Conservation (phyloP, 2,888 invertebrate species). For the Campoplex capitator region DNA sequence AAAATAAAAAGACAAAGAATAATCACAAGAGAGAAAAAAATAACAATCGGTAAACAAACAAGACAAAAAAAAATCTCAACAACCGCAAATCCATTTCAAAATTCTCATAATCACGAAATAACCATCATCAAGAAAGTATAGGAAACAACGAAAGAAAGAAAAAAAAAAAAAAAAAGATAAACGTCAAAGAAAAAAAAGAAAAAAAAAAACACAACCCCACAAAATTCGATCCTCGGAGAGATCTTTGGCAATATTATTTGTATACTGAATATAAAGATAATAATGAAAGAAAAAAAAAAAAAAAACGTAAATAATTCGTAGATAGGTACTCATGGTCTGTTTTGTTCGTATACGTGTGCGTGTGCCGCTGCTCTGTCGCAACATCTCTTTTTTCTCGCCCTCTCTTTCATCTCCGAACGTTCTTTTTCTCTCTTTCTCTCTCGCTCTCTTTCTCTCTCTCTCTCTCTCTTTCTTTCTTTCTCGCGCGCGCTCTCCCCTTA, state of each 20-base stretch:
- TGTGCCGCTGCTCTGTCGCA: conserved; percentile 80
- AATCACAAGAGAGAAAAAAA: conserved; percentile 74
- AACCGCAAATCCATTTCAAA: conserved; percentile 82
- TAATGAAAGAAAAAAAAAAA: conserved; percentile 60
- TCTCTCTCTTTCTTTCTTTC: conserved; percentile 30
- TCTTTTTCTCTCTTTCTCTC: conserved; percentile 41
- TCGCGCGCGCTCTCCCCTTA: conserved; percentile 49
- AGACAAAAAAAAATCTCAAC: conserved; percentile 79
- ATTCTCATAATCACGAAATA: conserved; percentile 79
- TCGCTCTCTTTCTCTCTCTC: conserved; percentile 65
- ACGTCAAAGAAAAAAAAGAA: conserved; percentile 76
- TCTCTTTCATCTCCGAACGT: conserved; percentile 69
- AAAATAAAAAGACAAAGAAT: conserved; percentile 73
- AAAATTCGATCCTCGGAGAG: conserved; percentile 77
- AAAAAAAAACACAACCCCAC: conserved; percentile 71
- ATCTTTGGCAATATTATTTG: conserved; percentile 72
- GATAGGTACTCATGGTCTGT: conserved; percentile 82
- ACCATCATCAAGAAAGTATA: conserved; percentile 75
- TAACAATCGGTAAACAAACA: conserved; percentile 72
- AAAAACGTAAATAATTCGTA: conserved; percentile 76
- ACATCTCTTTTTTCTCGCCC: conserved; percentile 68
- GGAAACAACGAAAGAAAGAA: conserved; percentile 74
- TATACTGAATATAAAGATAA: conserved; percentile 66
- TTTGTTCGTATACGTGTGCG: conserved; percentile 81
- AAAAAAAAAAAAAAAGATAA: conserved; percentile 72